Percentiles rank a stretch among this genome's conserved stretches.
Evolutionary conservation across 92 coral and sea anemone genomes (phyloP).

Genomic region (Phenganax marumi): DNA sequence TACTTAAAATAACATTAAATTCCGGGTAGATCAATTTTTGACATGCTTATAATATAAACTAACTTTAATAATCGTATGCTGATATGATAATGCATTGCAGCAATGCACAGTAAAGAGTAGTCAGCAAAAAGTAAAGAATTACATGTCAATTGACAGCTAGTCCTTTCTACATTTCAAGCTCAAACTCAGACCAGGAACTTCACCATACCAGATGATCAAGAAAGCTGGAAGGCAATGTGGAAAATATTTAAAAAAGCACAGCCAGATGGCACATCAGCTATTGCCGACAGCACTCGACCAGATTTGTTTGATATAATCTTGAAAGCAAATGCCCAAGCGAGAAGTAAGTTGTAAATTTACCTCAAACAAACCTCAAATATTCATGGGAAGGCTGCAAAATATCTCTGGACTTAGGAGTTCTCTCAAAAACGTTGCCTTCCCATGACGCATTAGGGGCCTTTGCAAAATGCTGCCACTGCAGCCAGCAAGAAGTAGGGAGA

Average conservation of each 20-base stretch:
- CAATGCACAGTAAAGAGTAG: neutral
- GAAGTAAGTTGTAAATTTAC: slow-evolving; percentile 12
- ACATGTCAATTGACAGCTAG: neutral
- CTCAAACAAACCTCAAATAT: too few relatives aligned
- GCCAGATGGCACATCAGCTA: neutral
- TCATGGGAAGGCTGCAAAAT: too few relatives aligned
- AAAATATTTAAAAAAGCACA: neutral
- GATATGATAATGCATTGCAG: too few relatives aligned
- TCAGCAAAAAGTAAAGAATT: neutral
- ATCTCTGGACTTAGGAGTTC: too few relatives aligned
- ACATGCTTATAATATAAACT: too few relatives aligned
- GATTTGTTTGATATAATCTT: slow-evolving; percentile 30
- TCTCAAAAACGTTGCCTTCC: too few relatives aligned
- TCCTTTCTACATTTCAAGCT: neutral
- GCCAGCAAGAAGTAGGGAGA: too few relatives aligned
- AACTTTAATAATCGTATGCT: too few relatives aligned
- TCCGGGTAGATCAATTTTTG: too few relatives aligned
- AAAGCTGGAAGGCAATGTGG: slow-evolving; percentile 21
- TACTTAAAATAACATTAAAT: too few relatives aligned
- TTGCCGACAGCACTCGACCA: slow-evolving; percentile 4
- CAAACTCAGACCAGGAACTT: neutral
- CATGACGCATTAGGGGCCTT: too few relatives aligned
- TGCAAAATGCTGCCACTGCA: too few relatives aligned
- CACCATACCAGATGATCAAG: slow-evolving; percentile 11
- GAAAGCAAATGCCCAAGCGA: slow-evolving; percentile 24